Evolutionary conservation across 1,140 invertebrate genomes (phyloP), one percentile per base, ranked within the genome.

Genomic region (Megalopta genalis): DNA sequence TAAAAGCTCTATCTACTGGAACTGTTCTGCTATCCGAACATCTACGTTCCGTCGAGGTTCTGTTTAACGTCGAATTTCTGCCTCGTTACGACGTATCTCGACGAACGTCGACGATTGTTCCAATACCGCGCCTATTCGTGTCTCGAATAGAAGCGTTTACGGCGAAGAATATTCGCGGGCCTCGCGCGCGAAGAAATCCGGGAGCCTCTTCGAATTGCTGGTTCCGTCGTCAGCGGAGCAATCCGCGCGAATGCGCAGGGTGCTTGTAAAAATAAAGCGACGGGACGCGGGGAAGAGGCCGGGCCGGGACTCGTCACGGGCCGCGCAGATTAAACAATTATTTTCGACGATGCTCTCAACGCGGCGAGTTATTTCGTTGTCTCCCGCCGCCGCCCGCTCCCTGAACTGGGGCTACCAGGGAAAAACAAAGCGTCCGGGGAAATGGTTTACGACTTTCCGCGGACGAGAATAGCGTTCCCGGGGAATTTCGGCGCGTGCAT

Each of bases 361-460:
- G 54, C 21, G 25, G 18, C 27, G 64, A 66, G 71, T 73, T 73
- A 86, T 87, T 84, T 86, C 84, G 67, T 77, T 64, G 76, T 54
- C 23, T 18, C 68, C 16, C 14, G 9, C 9, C 16, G 49, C 4
- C 16, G 49, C 2, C 6, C 49, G 10, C 42, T n/a, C n/a, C n/a
- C n/a, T 42, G 9, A 12, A 10, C 42, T 12, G 42, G 42, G 39
- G 49, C 18, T 52, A 52, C 49, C 42, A 52, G 42, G n/a, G 82
- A 81, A 87, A 90, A 89, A 87, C 87, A 88, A 87, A 80, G 64
- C 81, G 69, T 69, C 46, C 42, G 42, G 23, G n/a, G 21, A 23
- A 68, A 69, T 86, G 80, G 76, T 83, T 86, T 88, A 87, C 82
- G 83, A 77, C 75, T 80, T 84, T 82, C 75, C 77, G 86, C 39